Evolutionary conservation across 2,797 vertebrate species (phyloP).

Genomic region (Mionectes olivaceus): DNA sequence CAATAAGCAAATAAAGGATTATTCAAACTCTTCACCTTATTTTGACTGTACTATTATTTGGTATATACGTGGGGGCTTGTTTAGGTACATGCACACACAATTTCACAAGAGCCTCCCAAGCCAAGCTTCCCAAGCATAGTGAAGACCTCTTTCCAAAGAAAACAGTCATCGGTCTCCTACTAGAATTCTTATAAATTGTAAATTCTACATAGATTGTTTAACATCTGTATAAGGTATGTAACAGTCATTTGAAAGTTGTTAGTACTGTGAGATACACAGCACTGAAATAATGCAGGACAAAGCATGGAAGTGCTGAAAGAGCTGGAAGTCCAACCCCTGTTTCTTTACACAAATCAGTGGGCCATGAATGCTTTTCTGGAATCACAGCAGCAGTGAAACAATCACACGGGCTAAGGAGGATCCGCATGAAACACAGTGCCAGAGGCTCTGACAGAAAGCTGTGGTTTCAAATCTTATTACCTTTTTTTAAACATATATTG

Average conservation of each 20-base stretch:
- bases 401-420: not conserved
- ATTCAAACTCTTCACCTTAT: not conserved
- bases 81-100: not conserved
- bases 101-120: not conserved
- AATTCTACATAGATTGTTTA: not conserved
- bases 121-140: not conserved
- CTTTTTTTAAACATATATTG: not conserved
- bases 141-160: not conserved
- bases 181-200: not conserved
- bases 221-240: not conserved
- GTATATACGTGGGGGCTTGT: not conserved
- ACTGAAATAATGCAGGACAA: not conserved
- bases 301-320: not conserved
- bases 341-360: not conserved
- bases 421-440: not conserved
- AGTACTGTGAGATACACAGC: not conserved
- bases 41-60: not conserved
- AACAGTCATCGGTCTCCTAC: not conserved
- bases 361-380: fast-evolving
- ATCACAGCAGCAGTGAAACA: fast-evolving
- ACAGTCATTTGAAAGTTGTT: not conserved
- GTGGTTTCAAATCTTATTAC: not conserved
- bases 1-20: not conserved
- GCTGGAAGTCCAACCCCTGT: not conserved
- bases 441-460: not conserved